phyloP scores from a whole-genome alignment of 2,797 vertebrate genomes.

The Salarias fasciatus region DNA sequence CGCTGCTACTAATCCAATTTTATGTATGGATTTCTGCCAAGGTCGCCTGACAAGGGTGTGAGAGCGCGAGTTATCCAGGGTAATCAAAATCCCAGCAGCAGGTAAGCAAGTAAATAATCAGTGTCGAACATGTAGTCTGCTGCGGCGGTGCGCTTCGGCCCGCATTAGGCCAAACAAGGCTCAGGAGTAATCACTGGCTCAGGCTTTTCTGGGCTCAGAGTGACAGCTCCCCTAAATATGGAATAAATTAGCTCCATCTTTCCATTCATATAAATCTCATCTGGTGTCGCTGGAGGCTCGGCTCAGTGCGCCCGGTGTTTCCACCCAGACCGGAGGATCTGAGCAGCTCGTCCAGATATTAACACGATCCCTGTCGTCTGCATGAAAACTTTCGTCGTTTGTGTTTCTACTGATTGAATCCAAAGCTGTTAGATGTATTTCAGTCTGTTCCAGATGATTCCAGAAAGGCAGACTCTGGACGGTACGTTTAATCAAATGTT shows the following conservation, averaged over 20 bases:
- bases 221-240: not conserved
- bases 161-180: constrained; percentile 31
- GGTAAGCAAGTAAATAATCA: constrained; percentile 54
- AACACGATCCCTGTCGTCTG: no score
- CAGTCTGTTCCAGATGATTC: no score
- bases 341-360: no score
- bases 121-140: constrained; percentile 43
- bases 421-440: no score
- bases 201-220: constrained; percentile 28
- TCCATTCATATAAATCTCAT: not conserved
- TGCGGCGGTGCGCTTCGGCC: constrained; percentile 15
- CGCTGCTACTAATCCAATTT: constrained; percentile 57
- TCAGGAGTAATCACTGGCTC: constrained; percentile 7
- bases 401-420: no score
- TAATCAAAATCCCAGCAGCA: constrained; percentile 50
- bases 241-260: not conserved
- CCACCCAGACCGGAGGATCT: no score
- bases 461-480: no score
- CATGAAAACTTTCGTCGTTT: no score
- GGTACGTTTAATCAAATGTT: no score
- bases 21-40: constrained; percentile 60
- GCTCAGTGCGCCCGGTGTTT: no score
- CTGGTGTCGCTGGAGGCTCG: not conserved
- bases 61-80: constrained; percentile 34
- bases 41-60: constrained; percentile 42